Base-by-base conservation (phyloP, 2,888 invertebrate species). In the Eupithecia abbreviata region DNA sequence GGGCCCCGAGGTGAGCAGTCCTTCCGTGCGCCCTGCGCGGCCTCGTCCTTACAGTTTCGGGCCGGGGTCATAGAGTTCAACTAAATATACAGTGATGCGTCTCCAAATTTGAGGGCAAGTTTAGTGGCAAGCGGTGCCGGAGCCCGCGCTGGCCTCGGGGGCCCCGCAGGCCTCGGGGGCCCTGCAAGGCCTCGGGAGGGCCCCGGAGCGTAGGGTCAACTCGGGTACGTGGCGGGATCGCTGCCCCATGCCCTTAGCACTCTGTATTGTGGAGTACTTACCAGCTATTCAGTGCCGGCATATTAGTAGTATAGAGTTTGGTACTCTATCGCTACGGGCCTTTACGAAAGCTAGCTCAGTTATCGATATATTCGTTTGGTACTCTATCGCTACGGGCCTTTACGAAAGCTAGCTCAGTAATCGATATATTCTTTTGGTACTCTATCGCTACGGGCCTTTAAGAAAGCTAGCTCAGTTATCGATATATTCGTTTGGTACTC, bases 31-130 rank as follows among this genome's bases (percentile, higher is more conserved):
- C 13, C 66, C 67, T 49, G 41, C 62, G 18, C 30, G 30, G 30
- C 30, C 62, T 71, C 72, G 74, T 74, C 73, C 71, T 71, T 51
- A 73, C 45, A 74, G 72, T 68, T 75, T 73, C 42, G 71, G 71
- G 73, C 75, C 72, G 55, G 79, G 77, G 77, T 79, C 79, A 79
- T 75, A 79, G 74, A 79, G 75, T 79, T 79, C 71, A 72, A 75
- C 79, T 77, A 73, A 75, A 77, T 75, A 77, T 75, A 79, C 55
- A 77, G 79, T 73, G 79, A 79, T 77, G 75, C 73, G 73, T 75
- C 79, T 77, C 74, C 30, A 75, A 79, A 77, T 75, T 79, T 77
- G 76, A 73, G 67, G 74, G 74, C 67, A 69, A 79, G 74, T 62
- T 76, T 75, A 71, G 75, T 73, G 78, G 75, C 75, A 65, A 78